A percentile compares a stretch with the other conserved stretches of the same genome.
phyloP scores from a whole-genome alignment of 2,797 vertebrate species.

The Urophycis tenuis region DNA sequence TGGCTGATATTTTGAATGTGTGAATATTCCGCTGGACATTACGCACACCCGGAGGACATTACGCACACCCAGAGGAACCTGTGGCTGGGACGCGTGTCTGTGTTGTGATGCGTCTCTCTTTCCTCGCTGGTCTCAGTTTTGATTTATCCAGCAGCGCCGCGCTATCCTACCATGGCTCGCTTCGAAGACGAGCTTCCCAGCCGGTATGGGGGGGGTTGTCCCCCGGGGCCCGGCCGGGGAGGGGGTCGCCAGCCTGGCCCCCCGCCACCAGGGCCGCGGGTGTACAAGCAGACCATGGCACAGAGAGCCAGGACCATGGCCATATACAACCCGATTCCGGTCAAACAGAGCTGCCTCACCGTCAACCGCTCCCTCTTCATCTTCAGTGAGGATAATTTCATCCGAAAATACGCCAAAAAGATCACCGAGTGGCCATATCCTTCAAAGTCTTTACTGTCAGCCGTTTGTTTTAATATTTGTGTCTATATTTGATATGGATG shows the following conservation, averaged over 20 bases:
- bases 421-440: slow-evolving; percentile 99
- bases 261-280: slow-evolving; percentile 73
- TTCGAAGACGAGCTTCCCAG: slow-evolving; percentile 87
- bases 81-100: slow-evolving; percentile 57
- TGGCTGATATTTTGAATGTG: slow-evolving; percentile 35
- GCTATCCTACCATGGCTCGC: slow-evolving; percentile 81
- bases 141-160: slow-evolving; percentile 53
- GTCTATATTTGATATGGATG: not conserved
- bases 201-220: slow-evolving; percentile 82
- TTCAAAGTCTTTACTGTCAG: slow-evolving; percentile 44
- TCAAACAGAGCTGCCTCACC: slow-evolving; percentile 94
- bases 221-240: slow-evolving; percentile 74
- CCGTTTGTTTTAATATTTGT: not conserved
- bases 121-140: slow-evolving; percentile 68
- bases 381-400: slow-evolving; percentile 97
- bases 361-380: slow-evolving; percentile 97
- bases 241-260: slow-evolving; percentile 72
- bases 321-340: slow-evolving; percentile 95
- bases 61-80: slow-evolving; percentile 50
- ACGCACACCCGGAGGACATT: slow-evolving; percentile 46
- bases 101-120: slow-evolving; percentile 79
- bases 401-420: slow-evolving; percentile 97
- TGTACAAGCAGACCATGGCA: slow-evolving; percentile 94
- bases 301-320: slow-evolving; percentile 96
- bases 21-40: slow-evolving; percentile 36